A percentile compares a stretch with the other conserved stretches of the same genome.
These are phyloP conservation scores for Diorhabda elongata DNA, from an alignment of 1,140 invertebrate species.

Conservation along the genomic window DNA sequence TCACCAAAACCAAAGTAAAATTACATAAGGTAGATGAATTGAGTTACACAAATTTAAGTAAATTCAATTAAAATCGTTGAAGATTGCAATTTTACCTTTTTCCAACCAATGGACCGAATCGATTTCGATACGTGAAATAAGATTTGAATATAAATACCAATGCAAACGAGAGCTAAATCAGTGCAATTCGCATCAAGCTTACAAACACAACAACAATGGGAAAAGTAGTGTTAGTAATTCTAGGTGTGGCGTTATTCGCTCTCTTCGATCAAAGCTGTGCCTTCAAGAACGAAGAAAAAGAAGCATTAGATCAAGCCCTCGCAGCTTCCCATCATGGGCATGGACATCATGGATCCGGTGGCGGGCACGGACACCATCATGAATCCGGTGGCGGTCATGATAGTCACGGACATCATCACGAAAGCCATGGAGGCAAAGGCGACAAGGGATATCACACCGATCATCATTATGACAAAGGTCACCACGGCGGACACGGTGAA, in stretches of 20 bases:
- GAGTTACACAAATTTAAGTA: constrained; percentile 24
- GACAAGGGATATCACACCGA: constrained; percentile 64
- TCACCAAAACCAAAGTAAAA: constrained; percentile 8
- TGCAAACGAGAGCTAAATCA: constrained; percentile 23
- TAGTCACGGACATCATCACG: constrained; percentile 59
- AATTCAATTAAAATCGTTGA: constrained; percentile 16
- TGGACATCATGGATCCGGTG: constrained; percentile 11
- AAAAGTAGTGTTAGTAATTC: constrained; percentile 33
- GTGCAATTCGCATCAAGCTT: constrained; percentile 21
- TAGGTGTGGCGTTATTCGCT: constrained; percentile 24
- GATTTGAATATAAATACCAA: constrained; percentile 37
- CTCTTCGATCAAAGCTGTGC: neutral
- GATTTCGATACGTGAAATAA: constrained; percentile 30
- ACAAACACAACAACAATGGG: constrained; percentile 26
- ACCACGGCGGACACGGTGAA: constrained; percentile 68
- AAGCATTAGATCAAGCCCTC: constrained; percentile 45
- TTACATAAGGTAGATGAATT: constrained; percentile 14
- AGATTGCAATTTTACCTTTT: constrained; percentile 19
- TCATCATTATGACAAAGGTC: constrained; percentile 64
- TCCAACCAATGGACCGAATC: constrained; percentile 24
- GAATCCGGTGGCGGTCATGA: constrained; percentile 62
- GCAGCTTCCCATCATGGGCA: constrained; percentile 51
- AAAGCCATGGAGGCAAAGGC: constrained; percentile 60
- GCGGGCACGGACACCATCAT: constrained; percentile 43
- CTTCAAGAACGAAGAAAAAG: constrained; percentile 40